Base-by-base conservation (phyloP, 1,140 invertebrate species). In the Hypothenemus hampei region DNA sequence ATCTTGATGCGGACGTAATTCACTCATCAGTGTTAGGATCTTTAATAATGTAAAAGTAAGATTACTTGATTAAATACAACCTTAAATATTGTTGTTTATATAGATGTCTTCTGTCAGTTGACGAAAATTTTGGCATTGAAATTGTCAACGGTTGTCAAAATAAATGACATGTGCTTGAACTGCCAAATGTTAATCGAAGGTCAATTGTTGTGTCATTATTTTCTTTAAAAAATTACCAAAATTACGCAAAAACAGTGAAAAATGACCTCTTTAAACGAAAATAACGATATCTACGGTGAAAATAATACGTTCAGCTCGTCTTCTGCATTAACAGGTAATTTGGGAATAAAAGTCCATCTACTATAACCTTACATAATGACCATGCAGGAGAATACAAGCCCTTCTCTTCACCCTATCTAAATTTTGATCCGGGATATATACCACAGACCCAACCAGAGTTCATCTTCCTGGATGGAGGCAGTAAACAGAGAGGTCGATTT, bases 391-490 rank as follows among this genome's bases (percentile, higher is more conserved):
- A 39, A 21, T 64, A 65, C 40, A 69, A 66, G 50, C 62, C 77
- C 19, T 78, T 78, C 11, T 73, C 92, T 16, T 95, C 91, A 57
- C 93, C 93, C 3, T 97, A 95, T 71, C 77, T 97, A 59, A 95
- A 93, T 73, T 90, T 93, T 72, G 90, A 95, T 72, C 90, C 92
- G 21, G 76, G 84, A 22, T 90, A 89, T 69, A 77, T 94, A 56
- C 82, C 84, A 35, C 80, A 82, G 65, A 80, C 79, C 65, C 88
- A 93, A 65, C 91, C 92, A 44, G 91, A 97, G 76, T 97, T 91
- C 65, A 91, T 97, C 64, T 92, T 95, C 65, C 86, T 91, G 23
- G 93, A 96, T 73, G 91, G 89, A 43, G 82, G 83, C n/a, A 78
- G 77, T 21, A 83, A 86, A 65, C 83, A 87, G 59, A 72, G 90